phyloP scores from a whole-genome alignment of 2,888 invertebrate genomes.

The Drosophila maculinotata region DNA sequence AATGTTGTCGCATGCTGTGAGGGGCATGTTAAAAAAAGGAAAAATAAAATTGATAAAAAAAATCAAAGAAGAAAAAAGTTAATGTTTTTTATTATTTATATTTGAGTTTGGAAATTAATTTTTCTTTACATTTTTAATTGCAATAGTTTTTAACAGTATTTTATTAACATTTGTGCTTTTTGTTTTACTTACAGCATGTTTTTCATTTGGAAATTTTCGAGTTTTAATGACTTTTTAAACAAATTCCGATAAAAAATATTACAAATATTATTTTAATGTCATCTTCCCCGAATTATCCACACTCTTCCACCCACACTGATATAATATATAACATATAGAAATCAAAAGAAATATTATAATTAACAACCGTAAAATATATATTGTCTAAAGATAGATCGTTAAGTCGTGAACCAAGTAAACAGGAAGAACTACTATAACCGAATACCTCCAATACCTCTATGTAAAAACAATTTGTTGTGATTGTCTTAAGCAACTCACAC shows the following conservation, averaged over 20 bases:
- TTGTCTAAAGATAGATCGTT: slow-evolving; percentile 35
- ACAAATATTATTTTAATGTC: not conserved
- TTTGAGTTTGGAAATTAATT: no score
- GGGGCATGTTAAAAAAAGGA: slow-evolving; percentile 28
- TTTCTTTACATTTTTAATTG: no score
- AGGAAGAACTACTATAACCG: slow-evolving; percentile 84
- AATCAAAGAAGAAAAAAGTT: slow-evolving; percentile 19
- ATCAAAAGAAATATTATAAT: slow-evolving; percentile 9
- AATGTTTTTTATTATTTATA: slow-evolving; percentile 39
- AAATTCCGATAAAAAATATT: no score
- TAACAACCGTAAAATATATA: slow-evolving; percentile 14
- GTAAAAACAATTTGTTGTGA: slow-evolving; percentile 76
- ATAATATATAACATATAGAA: slow-evolving; percentile 31
- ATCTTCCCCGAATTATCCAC: slow-evolving; percentile 5
- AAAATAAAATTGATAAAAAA: slow-evolving; percentile 45
- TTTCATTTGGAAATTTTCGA: no score
- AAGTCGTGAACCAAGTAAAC: slow-evolving; percentile 80
- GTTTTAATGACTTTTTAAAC: no score
- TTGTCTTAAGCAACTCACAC: slow-evolving; percentile 66
- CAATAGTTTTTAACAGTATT: no score
- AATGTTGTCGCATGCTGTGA: slow-evolving; percentile 34
- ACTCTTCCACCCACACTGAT: slow-evolving; percentile 7
- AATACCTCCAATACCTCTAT: slow-evolving; percentile 85
- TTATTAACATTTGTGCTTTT: not conserved
- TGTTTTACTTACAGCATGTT: not conserved